Percentiles rank a stretch among this genome's conserved stretches.
Conservation (phyloP, 2,113 vertebrate genomes). For the Lasiurus cinereus region DNA sequence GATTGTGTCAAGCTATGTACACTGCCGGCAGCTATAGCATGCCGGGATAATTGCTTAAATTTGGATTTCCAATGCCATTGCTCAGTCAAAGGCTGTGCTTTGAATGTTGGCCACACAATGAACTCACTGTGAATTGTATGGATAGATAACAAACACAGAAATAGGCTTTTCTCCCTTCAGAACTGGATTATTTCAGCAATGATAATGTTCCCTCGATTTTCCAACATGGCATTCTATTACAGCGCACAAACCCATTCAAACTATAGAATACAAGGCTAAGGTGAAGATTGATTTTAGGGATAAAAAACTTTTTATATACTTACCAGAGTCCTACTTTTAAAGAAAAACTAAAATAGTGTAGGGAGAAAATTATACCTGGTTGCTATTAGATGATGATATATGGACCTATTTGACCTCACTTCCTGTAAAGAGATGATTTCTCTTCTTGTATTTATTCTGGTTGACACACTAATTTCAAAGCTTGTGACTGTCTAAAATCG, state of each 20-base stretch:
- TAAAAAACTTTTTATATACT: neutral
- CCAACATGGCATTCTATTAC: neutral
- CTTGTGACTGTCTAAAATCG: neutral
- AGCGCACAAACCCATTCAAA: neutral
- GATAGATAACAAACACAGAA: constrained; percentile 71
- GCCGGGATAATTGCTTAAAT: constrained; percentile 85
- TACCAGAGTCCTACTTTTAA: neutral
- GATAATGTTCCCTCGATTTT: neutral
- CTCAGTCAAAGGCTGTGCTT: constrained; percentile 77
- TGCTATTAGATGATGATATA: neutral
- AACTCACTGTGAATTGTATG: constrained; percentile 74
- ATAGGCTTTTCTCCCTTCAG: constrained; percentile 19
- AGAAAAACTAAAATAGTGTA: neutral
- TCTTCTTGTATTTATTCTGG: neutral
- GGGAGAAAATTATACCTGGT: neutral
- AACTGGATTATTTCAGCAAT: constrained; percentile 73
- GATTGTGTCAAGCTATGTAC: constrained; percentile 82
- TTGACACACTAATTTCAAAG: neutral
- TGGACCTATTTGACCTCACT: neutral
- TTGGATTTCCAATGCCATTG: constrained; percentile 82
- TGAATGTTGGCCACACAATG: constrained; percentile 71
- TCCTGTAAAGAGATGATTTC: rapidly evolving
- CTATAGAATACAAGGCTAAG: neutral
- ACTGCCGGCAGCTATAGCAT: constrained; percentile 83
- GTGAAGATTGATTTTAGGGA: neutral